Conservation (phyloP, 2,888 invertebrate species). For the Nephrotoma guestfalica region DNA sequence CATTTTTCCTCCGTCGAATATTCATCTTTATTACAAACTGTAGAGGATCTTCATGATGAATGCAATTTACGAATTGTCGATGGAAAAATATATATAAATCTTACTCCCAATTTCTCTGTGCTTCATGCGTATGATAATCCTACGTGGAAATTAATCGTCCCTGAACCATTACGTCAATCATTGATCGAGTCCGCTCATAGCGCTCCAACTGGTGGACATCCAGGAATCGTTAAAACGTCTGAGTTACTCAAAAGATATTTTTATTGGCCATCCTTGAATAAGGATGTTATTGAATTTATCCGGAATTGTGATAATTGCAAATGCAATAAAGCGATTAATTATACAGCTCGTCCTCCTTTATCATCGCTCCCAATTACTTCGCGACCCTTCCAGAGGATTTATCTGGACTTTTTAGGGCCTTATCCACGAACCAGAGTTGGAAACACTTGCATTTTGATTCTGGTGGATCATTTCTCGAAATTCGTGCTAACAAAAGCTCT, state of each 20-base stretch:
- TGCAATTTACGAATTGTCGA: not conserved
- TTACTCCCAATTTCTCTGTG: not conserved
- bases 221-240: not conserved
- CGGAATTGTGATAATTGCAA: not conserved
- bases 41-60: not conserved
- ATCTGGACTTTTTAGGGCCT: not conserved
- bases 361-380: not conserved
- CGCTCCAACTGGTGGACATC: not conserved
- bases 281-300: not conserved
- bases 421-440: not conserved
- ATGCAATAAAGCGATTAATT: not conserved
- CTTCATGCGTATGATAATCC: not conserved
- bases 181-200: not conserved
- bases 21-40: not conserved
- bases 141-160: not conserved
- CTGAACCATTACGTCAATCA: not conserved
- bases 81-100: not conserved
- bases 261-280: not conserved
- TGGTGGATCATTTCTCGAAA: not conserved
- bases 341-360: not conserved
- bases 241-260: not conserved
- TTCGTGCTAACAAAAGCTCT: not conserved
- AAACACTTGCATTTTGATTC: not conserved
- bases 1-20: not conserved
- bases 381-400: not conserved